Percentiles rank a stretch among this genome's conserved stretches.
Evolutionary conservation across 1,140 invertebrate species (phyloP).

Genomic region (Apolygus lucorum): DNA sequence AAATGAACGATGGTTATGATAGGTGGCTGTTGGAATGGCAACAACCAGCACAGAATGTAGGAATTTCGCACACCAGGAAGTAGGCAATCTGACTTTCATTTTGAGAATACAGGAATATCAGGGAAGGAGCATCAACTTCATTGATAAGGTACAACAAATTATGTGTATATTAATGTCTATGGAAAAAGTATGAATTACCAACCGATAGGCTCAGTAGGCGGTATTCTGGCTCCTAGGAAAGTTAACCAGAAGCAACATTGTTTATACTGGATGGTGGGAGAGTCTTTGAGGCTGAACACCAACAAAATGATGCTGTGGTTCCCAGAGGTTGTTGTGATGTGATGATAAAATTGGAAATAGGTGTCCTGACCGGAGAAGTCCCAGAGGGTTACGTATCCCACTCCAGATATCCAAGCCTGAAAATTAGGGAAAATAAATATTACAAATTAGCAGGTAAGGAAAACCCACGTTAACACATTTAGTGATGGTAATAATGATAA

Average conservation of each 20-base stretch:
- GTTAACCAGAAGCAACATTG: constrained; percentile 73
- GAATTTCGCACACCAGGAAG: too few species aligned
- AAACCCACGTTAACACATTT: too few species aligned
- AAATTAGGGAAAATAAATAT: constrained; percentile 34
- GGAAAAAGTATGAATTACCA: constrained; percentile 34
- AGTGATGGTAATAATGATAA: too few species aligned
- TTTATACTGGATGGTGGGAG: constrained; percentile 59
- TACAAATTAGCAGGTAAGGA: too few species aligned
- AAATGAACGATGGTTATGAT: too few species aligned
- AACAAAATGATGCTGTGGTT: constrained; percentile 54
- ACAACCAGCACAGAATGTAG: too few species aligned
- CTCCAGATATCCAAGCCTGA: constrained; percentile 46
- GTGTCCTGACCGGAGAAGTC: constrained; percentile 75
- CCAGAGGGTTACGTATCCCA: constrained; percentile 64
- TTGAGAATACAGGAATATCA: too few species aligned
- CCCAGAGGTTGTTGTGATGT: constrained; percentile 56
- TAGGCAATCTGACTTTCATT: too few species aligned
- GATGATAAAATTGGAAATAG: constrained; percentile 69
- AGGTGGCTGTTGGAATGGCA: too few species aligned
- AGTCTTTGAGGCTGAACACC: constrained; percentile 63
- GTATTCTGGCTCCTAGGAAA: constrained; percentile 65
- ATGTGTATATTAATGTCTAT: too few species aligned
- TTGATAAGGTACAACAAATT: too few species aligned
- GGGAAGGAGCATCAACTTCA: too few species aligned
- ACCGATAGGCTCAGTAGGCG: constrained; percentile 58